Conservation (phyloP, 2,113 vertebrate species). For the Actenoides lindsayi region DNA sequence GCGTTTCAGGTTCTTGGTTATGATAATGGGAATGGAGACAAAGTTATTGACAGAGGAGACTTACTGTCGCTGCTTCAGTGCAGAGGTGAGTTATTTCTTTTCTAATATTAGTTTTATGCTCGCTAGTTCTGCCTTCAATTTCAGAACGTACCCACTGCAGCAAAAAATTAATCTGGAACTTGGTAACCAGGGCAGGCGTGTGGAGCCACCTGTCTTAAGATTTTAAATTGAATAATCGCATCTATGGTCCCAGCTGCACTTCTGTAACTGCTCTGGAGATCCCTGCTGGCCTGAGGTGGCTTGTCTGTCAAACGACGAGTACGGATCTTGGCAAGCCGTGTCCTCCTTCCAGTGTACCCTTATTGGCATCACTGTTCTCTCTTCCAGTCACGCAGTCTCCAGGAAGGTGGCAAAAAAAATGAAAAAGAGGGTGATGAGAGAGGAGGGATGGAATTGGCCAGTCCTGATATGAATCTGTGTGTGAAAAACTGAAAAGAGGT, state of each 20-base stretch:
- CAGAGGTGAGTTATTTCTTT: slow-evolving; percentile 76
- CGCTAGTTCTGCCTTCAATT: not conserved
- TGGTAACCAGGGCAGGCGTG: not conserved
- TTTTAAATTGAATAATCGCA: slow-evolving; percentile 26
- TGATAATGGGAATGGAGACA: slow-evolving; percentile 59
- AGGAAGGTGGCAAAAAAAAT: not conserved
- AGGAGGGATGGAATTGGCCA: not conserved
- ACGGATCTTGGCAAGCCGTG: not conserved
- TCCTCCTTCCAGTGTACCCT: not conserved
- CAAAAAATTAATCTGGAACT: slow-evolving; percentile 1
- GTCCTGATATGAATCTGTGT: not conserved
- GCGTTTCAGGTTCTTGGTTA: slow-evolving; percentile 83
- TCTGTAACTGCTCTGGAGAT: slow-evolving; percentile 13
- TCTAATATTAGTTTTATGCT: slow-evolving; percentile 18
- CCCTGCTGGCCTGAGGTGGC: not conserved
- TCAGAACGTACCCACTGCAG: not conserved
- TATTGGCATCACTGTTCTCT: not conserved
- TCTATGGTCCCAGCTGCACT: not conserved
- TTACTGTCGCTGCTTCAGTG: slow-evolving; percentile 83
- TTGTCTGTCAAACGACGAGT: not conserved
- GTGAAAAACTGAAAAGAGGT: not conserved
- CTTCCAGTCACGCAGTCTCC: not conserved
- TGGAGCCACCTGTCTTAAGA: not conserved
- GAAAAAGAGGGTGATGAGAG: not conserved
- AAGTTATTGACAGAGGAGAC: slow-evolving; percentile 76